Base-by-base conservation (phyloP, 2,797 vertebrate genomes). In the Sebastolobus altivelis region DNA sequence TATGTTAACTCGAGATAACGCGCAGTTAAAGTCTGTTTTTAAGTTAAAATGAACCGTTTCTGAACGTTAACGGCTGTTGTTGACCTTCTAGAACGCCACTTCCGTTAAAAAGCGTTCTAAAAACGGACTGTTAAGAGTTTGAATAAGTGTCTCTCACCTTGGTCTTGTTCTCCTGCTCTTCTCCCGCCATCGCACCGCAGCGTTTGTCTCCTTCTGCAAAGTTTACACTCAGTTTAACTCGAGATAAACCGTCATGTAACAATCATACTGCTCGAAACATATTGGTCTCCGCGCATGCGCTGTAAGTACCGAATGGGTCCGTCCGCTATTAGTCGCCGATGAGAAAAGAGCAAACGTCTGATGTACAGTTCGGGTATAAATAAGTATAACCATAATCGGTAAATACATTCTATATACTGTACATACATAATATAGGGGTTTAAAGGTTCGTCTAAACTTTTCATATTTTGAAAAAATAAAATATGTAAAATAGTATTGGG, bases 81-180 rank as follows among this genome's bases (percentile, higher is more conserved):
- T 85, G 88, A 93, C 90, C 88, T 93, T 90, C 79, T 65, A 4
- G 2, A 61, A 4, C 52, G 4, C 0, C 4, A 40, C 8, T 46
- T 62, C 14, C 7, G 1, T 18, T 18, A 13, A n/a, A 37, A 27
- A 7, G 11, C 38, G 11, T 55, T 5, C 16, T 12, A 1, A 4
- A 0, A n/a, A 8, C 6, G 7, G 43, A 4, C 1, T 1, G 0
- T 6, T 0, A 8, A 2, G 18, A 1, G 46, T 4, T 31, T 49
- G 0, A 4, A 20, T 20, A 4, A 1, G 0, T 1, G 1, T 0
- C 7, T 1, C 73, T 66, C 5, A 94, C 95, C 86, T 94, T 91
- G 4, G 59, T 67, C 13, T 75, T 69, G 20, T 0, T 70, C 25
- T 76, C 79, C n/a, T 66, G 76, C 3, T 88, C 86, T 61, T 91